Percentiles rank a stretch among this genome's conserved stretches.
Conservation (phyloP, 2,113 vertebrate species). For the Lichenostomus cassidix region DNA sequence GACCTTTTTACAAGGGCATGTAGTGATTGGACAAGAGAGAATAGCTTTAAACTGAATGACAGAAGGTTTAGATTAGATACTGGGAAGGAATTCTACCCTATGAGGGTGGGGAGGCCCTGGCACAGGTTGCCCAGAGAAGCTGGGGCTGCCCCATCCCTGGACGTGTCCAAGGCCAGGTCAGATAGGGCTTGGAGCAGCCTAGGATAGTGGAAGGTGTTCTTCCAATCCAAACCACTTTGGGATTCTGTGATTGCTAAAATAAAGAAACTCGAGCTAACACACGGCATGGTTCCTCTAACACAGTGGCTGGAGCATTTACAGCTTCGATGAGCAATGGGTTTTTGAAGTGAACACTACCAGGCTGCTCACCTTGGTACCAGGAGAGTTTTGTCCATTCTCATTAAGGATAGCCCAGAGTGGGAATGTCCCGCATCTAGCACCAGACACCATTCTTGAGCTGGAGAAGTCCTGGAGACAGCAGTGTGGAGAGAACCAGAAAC, state of each 20-base stretch:
- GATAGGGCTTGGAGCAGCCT: not conserved
- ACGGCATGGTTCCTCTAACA: accelerated
- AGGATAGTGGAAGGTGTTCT: not conserved
- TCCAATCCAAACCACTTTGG: not conserved
- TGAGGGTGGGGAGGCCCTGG: not conserved
- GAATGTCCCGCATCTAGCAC: not conserved
- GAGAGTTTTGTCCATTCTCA: not conserved
- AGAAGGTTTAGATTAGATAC: not conserved
- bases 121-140: not conserved
- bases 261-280: not conserved
- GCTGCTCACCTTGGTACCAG: not conserved
- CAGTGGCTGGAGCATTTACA: not conserved
- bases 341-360: not conserved
- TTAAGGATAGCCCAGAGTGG: accelerated
- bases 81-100: not conserved
- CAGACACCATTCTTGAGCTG: not conserved
- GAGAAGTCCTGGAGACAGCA: not conserved
- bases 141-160: not conserved
- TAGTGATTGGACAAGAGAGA: not conserved
- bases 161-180: not conserved
- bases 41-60: not conserved
- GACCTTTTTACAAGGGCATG: not conserved
- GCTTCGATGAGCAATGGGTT: not conserved
- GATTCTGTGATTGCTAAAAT: not conserved
- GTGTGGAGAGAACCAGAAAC: not conserved